Base-by-base conservation (phyloP, 2,113 vertebrate genomes). In the Hystrix brachyura region DNA sequence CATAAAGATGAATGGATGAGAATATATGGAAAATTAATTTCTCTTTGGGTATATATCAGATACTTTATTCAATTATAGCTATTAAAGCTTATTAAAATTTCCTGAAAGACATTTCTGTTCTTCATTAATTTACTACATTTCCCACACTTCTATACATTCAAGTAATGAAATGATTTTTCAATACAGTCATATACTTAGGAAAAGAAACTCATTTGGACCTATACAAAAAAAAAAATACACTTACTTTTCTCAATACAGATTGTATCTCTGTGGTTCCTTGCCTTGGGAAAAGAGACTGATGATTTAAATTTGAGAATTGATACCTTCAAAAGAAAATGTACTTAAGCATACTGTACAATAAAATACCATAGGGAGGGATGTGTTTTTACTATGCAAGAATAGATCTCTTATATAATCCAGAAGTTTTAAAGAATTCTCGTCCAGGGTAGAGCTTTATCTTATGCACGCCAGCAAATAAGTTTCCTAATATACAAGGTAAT, bases 161-260 rank as follows among this genome's bases (percentile, higher is more conserved):
- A 74, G 17, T 65, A 96, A 84, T 85, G 67, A 89, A 92, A 79
- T 64, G 7, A 64, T 84, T 96, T 79, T 78, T 29, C 83, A 72
- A 48, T 88, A 25, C 32, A 94, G 15, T 57, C n/a, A 71, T 4
- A 87, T 79, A 83, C 0, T 27, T 79, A 65, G 29, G 4, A 90
- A 9, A 95, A 90, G 32, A 93, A 79, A 71, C 29, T 51, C 46
- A 84, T 53, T 7, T 25, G 65, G 5, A 27, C 62, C 27, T 65
- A 43, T 51, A 46, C 23, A 46, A 27, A 74, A 18, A 74, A 18
- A 27, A 74, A 27, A 74, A 74, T 27, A 19, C 12, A 74, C 4
- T 46, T 74, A 46, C 38, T 51, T 51, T 78, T 78, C 15, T 48
- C 17, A 34, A 43, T 1, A 80, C 51, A 95, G 64, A 87, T 76